Conservation (phyloP, 2,113 vertebrate genomes). For the Varanus komodoensis region DNA sequence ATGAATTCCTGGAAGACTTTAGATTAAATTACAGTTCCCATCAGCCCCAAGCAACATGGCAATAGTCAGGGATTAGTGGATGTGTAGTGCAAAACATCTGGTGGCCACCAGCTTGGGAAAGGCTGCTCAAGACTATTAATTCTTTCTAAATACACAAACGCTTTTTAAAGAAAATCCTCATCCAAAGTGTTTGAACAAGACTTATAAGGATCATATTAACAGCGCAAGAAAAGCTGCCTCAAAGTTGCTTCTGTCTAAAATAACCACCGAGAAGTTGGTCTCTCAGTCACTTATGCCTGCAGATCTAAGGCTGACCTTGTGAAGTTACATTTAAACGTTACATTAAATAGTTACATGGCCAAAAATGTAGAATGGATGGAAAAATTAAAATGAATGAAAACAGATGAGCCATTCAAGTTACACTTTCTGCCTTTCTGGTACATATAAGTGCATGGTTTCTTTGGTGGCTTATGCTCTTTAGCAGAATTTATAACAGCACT, state of each 20-base stretch:
- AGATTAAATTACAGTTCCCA: too few species aligned
- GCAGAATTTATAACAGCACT: constrained; percentile 21
- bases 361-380: constrained; percentile 23
- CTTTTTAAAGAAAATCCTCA: neutral
- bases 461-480: constrained; percentile 31
- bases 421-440: constrained; percentile 39
- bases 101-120: too few species aligned
- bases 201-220: neutral
- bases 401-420: constrained; percentile 45
- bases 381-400: constrained; percentile 49
- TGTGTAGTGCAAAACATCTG: too few species aligned
- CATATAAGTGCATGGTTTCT: constrained; percentile 20
- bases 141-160: constrained; percentile 32
- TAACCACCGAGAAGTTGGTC: constrained; percentile 9
- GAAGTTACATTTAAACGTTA: constrained; percentile 35
- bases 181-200: constrained; percentile 41
- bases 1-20: too few species aligned
- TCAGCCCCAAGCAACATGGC: too few species aligned
- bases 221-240: constrained; percentile 37
- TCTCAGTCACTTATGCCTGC: constrained; percentile 38
- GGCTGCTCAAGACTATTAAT: neutral
- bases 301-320: constrained; percentile 52
- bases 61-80: too few species aligned
- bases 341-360: constrained; percentile 23
- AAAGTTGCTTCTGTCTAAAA: constrained; percentile 39